These are phyloP conservation scores for Musca domestica DNA, from an alignment of 1,140 invertebrate species.

Conservation along the genomic window DNA sequence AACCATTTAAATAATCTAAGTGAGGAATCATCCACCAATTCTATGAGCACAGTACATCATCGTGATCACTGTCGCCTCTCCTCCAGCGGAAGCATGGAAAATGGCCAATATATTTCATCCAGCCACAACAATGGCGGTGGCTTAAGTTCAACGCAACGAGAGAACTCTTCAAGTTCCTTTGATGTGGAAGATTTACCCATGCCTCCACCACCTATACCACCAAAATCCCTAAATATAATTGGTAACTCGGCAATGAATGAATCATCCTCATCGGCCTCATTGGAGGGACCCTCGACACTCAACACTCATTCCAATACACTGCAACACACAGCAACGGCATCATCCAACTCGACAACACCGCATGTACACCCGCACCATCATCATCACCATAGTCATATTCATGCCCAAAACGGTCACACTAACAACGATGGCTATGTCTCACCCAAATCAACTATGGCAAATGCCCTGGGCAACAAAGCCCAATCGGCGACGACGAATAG, in stretches of 20 bases:
- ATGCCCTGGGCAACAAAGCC: background rate
- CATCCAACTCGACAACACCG: slow-evolving; percentile 30
- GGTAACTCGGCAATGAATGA: slow-evolving; percentile 23
- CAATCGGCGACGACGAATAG: background rate
- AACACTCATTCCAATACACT: slow-evolving; percentile 24
- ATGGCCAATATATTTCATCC: slow-evolving; percentile 15
- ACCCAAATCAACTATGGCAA: background rate
- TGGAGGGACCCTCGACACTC: slow-evolving; percentile 36
- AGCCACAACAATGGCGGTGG: slow-evolving; percentile 15
- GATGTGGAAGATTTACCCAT: slow-evolving; percentile 50
- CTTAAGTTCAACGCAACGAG: slow-evolving; percentile 46
- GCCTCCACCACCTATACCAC: slow-evolving; percentile 48
- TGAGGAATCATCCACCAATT: slow-evolving; percentile 42
- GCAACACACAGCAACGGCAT: too few relatives aligned
- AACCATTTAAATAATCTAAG: slow-evolving; percentile 49
- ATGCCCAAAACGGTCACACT: slow-evolving; percentile 32
- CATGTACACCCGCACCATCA: slow-evolving; percentile 32
- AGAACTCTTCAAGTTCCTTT: slow-evolving; percentile 45
- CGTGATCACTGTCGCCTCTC: slow-evolving; percentile 46
- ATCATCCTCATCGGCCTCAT: slow-evolving; percentile 6
- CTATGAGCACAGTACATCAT: slow-evolving; percentile 44
- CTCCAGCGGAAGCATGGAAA: slow-evolving; percentile 44
- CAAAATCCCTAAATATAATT: slow-evolving; percentile 43
- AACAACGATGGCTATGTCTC: slow-evolving; percentile 21
- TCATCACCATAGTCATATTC: slow-evolving; percentile 29